Conservation (phyloP, 2,113 vertebrate species). For the Semnornis frantzii region DNA sequence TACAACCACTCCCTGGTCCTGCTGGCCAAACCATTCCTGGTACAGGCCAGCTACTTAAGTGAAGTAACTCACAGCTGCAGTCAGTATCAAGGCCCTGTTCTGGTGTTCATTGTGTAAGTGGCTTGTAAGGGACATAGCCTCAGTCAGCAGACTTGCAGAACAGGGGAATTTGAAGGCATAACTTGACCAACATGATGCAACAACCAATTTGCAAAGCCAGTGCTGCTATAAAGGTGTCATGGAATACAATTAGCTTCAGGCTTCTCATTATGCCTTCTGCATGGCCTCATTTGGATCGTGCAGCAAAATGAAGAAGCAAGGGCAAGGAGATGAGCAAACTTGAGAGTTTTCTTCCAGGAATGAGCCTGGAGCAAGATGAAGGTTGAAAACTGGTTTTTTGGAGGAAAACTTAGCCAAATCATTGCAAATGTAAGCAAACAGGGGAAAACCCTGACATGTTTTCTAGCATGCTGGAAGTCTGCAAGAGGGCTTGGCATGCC, state of each 20-base stretch:
- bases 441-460: neutral
- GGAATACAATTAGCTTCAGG: neutral
- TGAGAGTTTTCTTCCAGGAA: neutral
- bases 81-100: neutral
- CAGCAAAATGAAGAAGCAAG: neutral
- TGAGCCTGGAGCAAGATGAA: neutral
- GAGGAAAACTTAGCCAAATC: neutral
- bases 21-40: too few species aligned
- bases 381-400: neutral
- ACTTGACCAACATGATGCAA: neutral
- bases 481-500: neutral
- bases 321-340: neutral
- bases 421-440: neutral
- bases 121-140: neutral
- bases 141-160: accelerated
- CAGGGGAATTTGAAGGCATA: neutral
- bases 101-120: neutral
- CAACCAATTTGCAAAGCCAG: neutral
- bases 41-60: neutral
- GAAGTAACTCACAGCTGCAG: neutral
- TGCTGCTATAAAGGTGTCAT: neutral
- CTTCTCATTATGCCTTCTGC: neutral
- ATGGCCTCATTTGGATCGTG: neutral
- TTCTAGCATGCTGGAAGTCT: neutral
- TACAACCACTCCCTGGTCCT: too few species aligned